Evolutionary conservation across 2,797 vertebrate genomes (phyloP).

Genomic region (Coreius guichenoti): DNA sequence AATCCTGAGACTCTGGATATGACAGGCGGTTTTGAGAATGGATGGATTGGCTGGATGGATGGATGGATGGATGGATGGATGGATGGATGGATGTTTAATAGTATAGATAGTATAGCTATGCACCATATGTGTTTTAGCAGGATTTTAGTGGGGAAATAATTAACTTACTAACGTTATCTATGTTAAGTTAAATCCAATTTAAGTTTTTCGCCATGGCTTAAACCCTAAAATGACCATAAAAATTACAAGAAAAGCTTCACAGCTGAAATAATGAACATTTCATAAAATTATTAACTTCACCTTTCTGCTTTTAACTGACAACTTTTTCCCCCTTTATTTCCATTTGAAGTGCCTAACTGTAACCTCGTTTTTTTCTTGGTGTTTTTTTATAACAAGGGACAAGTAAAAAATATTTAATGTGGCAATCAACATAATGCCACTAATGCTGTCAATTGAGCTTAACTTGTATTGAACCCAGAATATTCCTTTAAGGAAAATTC

Average conservation of each 20-base stretch:
- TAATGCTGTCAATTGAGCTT: constrained; percentile 3
- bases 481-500: background rate
- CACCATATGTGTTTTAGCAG: background rate
- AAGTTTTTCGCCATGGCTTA: background rate
- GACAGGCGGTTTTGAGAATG: background rate
- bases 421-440: background rate
- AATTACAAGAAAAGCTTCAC: background rate
- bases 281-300: background rate
- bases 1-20: background rate
- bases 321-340: background rate
- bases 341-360: background rate
- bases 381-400: background rate
- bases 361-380: background rate
- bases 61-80: background rate
- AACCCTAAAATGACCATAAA: background rate
- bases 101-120: background rate
- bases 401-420: background rate
- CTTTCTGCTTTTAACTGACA: background rate
- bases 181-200: background rate
- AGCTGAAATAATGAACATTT: background rate
- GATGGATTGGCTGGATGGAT: too few species aligned
- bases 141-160: background rate
- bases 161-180: background rate
- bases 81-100: background rate
- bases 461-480: background rate